A percentile compares a stretch with the other conserved stretches of the same genome.
Conservation (phyloP, 2,888 invertebrate species). For the Hylaea fasciaria region DNA sequence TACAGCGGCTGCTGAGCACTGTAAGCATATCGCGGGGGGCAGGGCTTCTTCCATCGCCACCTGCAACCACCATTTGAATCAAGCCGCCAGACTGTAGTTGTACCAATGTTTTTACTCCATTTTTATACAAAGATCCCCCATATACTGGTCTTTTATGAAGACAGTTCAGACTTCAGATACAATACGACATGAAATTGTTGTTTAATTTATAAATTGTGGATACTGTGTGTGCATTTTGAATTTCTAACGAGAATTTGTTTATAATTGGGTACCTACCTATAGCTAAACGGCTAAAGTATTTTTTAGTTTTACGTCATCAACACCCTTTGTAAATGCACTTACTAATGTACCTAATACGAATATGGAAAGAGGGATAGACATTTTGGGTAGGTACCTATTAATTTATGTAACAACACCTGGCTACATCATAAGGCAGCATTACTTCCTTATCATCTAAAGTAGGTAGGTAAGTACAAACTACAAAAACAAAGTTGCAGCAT, state of each 20-base stretch:
- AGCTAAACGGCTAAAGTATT: too few species aligned
- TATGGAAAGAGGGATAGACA: background rate
- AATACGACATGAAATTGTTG: background rate
- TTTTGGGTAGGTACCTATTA: background rate
- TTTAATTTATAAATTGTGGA: too few species aligned
- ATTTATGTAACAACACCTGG: background rate
- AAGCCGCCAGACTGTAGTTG: constrained; percentile 64
- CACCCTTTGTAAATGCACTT: constrained; percentile 43
- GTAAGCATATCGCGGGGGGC: constrained; percentile 67
- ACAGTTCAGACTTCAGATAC: background rate
- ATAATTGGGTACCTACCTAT: too few species aligned
- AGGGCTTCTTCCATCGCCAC: constrained; percentile 65
- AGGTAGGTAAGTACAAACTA: too few species aligned
- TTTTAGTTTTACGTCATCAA: background rate
- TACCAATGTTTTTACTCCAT: constrained; percentile 11
- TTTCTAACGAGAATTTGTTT: too few species aligned
- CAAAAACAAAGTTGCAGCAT: constrained; percentile 32
- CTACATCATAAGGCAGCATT: too few species aligned
- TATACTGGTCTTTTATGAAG: background rate
- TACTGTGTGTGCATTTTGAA: too few species aligned
- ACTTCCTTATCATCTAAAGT: too few species aligned
- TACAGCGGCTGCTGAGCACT: constrained; percentile 61
- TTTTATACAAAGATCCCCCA: too few species aligned
- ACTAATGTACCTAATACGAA: background rate
- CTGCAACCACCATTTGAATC: constrained; percentile 76